Conservation (phyloP, 1,140 invertebrate species). For the Euwallacea fornicatus region DNA sequence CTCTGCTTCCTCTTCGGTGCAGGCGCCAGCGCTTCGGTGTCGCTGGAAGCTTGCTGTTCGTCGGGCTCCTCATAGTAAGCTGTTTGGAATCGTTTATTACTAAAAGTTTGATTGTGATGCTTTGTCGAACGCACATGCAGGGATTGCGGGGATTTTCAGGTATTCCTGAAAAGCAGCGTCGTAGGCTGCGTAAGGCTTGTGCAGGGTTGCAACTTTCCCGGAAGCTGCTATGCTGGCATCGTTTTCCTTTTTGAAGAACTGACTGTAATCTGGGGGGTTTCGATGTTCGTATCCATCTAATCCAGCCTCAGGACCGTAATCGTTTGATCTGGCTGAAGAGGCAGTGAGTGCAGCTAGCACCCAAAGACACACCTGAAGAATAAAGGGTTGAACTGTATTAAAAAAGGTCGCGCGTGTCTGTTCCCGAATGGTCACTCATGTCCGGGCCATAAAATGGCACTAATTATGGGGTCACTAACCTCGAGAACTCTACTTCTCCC, state of each 20-base stretch:
- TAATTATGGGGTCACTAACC: constrained; percentile 31
- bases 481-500: constrained; percentile 30
- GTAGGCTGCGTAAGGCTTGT: background rate
- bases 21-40: constrained; percentile 13
- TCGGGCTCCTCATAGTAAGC: background rate
- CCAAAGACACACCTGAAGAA: constrained; percentile 23
- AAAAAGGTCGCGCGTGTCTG: background rate
- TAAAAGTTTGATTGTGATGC: background rate
- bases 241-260: no score
- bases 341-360: background rate
- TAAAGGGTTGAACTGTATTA: no score
- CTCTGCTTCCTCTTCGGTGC: constrained; percentile 6
- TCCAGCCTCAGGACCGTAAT: no score
- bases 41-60: constrained; percentile 19
- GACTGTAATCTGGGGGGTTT: no score
- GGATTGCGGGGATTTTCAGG: background rate
- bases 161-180: background rate
- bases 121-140: background rate
- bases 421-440: constrained; percentile 9
- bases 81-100: background rate
- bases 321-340: no score
- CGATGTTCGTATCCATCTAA: no score
- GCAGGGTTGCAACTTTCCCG: background rate
- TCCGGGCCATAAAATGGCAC: background rate
- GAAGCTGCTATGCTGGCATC: no score